Evolutionary conservation across 2,888 invertebrate genomes (phyloP).

Genomic region (Tanypteryx hageni): DNA sequence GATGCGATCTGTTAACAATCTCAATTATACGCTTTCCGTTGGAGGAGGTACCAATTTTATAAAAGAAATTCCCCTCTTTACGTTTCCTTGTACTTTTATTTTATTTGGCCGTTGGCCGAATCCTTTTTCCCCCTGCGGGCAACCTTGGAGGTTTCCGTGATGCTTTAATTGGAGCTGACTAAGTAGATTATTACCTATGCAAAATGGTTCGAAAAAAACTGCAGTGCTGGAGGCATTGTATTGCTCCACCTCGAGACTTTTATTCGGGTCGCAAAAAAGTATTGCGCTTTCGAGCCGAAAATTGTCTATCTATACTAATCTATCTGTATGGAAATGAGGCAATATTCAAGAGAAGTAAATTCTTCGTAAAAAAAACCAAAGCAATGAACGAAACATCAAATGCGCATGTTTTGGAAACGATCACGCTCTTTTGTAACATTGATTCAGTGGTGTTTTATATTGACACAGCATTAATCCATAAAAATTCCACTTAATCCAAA

Average conservation of each 20-base stretch:
- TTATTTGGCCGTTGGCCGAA: neutral
- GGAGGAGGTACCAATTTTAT: constrained; percentile 1
- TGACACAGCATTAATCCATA: too few species aligned
- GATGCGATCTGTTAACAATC: constrained; percentile 5
- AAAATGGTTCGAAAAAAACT: neutral
- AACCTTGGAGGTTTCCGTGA: neutral
- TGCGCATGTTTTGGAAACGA: too few species aligned
- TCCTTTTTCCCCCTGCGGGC: neutral
- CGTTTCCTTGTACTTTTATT: neutral
- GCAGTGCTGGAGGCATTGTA: neutral
- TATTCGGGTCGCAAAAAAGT: neutral
- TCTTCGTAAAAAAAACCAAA: too few species aligned
- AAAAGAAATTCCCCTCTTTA: neutral
- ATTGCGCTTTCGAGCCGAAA: neutral
- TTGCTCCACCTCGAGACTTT: neutral
- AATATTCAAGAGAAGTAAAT: too few species aligned
- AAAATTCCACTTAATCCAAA: too few species aligned
- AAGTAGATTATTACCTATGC: neutral
- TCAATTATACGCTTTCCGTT: constrained; percentile 29
- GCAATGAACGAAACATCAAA: too few species aligned
- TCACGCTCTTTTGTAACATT: too few species aligned
- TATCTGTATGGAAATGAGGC: neutral
- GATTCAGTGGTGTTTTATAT: too few species aligned
- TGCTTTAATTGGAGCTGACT: neutral
- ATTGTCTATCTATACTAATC: neutral